A percentile compares a stretch with the other conserved stretches of the same genome.
These are phyloP conservation scores for Ictalurus punctatus DNA, from an alignment of 2,113 vertebrate genomes.

Conservation along the genomic window DNA sequence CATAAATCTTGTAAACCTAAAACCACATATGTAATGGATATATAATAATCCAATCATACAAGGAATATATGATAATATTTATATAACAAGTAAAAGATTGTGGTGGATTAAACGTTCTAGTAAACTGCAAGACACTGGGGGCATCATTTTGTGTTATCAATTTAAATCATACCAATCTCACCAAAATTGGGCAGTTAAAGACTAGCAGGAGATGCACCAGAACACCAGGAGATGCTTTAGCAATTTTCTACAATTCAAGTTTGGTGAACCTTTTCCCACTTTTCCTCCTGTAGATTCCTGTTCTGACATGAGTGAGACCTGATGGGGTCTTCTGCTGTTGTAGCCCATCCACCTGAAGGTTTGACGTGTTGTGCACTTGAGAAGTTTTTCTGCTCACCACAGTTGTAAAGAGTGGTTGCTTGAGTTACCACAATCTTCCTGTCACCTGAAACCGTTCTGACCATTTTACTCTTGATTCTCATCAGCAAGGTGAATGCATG, in stretches of 20 bases:
- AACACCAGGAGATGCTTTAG: not conserved
- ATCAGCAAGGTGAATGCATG: not conserved
- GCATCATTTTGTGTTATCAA: not conserved
- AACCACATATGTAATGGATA: not conserved
- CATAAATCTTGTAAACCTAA: not conserved
- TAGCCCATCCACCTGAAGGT: not conserved
- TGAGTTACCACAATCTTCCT: not conserved
- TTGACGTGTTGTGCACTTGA: not conserved
- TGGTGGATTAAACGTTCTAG: not conserved
- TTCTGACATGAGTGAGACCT: not conserved
- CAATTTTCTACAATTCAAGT: not conserved
- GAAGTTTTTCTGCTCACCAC: not conserved
- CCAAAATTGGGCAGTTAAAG: not conserved
- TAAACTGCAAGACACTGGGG: too few species aligned
- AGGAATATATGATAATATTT: not conserved
- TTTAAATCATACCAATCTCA: not conserved
- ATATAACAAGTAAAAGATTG: not conserved
- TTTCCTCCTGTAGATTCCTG: not conserved
- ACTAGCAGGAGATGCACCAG: not conserved
- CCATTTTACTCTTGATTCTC: not conserved
- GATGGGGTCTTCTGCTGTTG: not conserved
- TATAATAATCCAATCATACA: not conserved
- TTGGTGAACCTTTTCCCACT: not conserved
- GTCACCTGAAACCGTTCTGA: not conserved
- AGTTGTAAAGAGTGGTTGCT: not conserved